Conservation (phyloP, 2,888 invertebrate genomes). For the Drosophila suboccidentalis region DNA sequence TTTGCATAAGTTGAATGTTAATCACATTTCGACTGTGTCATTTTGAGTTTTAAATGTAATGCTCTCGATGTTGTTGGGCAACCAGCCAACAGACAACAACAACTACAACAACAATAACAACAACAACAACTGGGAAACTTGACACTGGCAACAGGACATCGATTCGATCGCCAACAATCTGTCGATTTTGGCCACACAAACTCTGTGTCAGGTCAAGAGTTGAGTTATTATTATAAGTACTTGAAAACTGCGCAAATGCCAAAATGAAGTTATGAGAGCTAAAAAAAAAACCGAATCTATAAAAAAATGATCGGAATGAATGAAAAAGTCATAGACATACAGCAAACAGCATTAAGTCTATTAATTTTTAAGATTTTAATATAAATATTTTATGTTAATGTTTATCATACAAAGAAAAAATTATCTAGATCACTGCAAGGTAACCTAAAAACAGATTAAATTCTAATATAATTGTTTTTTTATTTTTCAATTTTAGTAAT, state of each 20-base stretch:
- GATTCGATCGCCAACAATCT: not conserved
- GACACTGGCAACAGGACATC: slow-evolving; percentile 4
- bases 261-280: not conserved
- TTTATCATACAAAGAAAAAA: too few relatives aligned
- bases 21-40: slow-evolving; percentile 57
- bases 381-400: too few relatives aligned
- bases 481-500: too few relatives aligned
- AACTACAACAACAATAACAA: not conserved
- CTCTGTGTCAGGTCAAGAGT: not conserved
- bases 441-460: too few relatives aligned
- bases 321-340: too few relatives aligned
- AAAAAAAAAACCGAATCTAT: not conserved
- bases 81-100: not conserved
- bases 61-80: slow-evolving; percentile 11
- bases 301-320: not conserved
- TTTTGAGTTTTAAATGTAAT: slow-evolving; percentile 31
- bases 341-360: too few relatives aligned
- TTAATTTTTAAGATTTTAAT: too few relatives aligned
- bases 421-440: too few relatives aligned
- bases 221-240: slow-evolving; percentile 7
- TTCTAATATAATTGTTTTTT: too few relatives aligned
- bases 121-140: not conserved
- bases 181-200: slow-evolving; percentile 15
- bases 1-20: slow-evolving; percentile 68
- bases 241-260: not conserved